Percentiles rank a stretch among this genome's conserved stretches.
phyloP scores from a whole-genome alignment of 1,140 invertebrate genomes.

The Delia radicum region DNA sequence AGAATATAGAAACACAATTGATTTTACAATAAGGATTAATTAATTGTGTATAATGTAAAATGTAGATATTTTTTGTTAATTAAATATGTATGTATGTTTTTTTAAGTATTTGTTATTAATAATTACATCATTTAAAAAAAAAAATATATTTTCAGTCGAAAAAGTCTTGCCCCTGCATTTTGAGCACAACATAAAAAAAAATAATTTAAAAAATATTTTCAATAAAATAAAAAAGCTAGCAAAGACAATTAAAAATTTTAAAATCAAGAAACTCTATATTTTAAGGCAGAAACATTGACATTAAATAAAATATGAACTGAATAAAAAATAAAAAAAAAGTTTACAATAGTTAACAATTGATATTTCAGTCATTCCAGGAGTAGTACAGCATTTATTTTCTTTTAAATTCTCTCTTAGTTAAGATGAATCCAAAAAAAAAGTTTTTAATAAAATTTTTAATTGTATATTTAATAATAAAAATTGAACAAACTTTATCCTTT shows the following conservation, averaged over 20 bases:
- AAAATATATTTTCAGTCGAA: slow-evolving; percentile 21
- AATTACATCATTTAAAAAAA: slow-evolving; percentile 9
- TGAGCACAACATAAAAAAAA: neutral
- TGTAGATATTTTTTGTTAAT: too few species aligned
- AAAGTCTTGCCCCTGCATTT: slow-evolving; percentile 10
- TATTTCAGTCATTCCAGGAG: neutral
- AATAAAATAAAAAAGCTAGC: neutral
- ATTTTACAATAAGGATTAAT: neutral
- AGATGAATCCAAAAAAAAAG: too few species aligned
- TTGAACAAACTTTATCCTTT: too few species aligned
- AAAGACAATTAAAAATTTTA: neutral
- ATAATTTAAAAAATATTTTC: neutral
- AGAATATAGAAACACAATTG: neutral
- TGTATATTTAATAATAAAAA: neutral
- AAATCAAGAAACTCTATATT: neutral
- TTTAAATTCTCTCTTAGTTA: neutral
- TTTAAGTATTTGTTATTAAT: slow-evolving; percentile 6
- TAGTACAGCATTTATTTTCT: too few species aligned
- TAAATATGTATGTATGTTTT: neutral
- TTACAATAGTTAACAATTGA: neutral
- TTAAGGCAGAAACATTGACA: neutral
- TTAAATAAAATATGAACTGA: neutral
- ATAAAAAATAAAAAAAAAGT: neutral
- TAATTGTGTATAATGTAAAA: neutral
- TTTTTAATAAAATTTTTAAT: neutral